Evolutionary conservation across 2,888 invertebrate genomes (phyloP), one percentile per base, ranked within the genome.

Genomic region (Malachius bipustulatus): DNA sequence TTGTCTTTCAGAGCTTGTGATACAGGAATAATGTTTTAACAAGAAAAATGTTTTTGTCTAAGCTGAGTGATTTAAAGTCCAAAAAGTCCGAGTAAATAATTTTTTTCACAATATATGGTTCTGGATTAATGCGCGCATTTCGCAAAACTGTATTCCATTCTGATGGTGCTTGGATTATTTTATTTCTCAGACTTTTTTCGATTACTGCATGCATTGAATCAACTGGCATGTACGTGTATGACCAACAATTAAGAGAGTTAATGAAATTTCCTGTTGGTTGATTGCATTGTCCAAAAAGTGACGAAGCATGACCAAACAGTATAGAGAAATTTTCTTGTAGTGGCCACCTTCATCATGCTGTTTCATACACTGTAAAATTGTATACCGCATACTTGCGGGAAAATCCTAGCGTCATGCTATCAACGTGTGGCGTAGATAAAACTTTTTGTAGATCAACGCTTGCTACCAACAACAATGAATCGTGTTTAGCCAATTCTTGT

Each of bases 171-270:
- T 46, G 47, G 15, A 50, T 41, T 31, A 40, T 47, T 16, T 43
- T 36, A 34, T 44, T 48, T 33, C 28, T 37, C 8, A 44, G 43
- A 37, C 36, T 24, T 43, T 34, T 32, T n/a, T 51, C 49, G 12
- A 51, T 50, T 10, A 43, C 39, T 29, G 47, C 42, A 35, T 47
- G 46, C 37, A 47, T 40, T 11, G 32, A 38, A 36, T 51, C 51
- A 2, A 52, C 51, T 4, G 52, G 50, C 54, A 54, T 54, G 28
- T n/a, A n/a, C n/a, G n/a, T n/a, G n/a, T 50, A 16, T 55, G 54
- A 4, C 54, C 53, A 2, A 50, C 42, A n/a, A 55, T 35, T 13
- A 56, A 37, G 33, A 42, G 54, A 32, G 50, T 52, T 3, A 56
- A 42, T 40, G 46, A 47, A 15, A 53, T 47, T 11, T 31, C 32